Evolutionary conservation across 2,888 invertebrate genomes (phyloP), one percentile per base, ranked within the genome.

Genomic region (Margaritifera margaritifera): DNA sequence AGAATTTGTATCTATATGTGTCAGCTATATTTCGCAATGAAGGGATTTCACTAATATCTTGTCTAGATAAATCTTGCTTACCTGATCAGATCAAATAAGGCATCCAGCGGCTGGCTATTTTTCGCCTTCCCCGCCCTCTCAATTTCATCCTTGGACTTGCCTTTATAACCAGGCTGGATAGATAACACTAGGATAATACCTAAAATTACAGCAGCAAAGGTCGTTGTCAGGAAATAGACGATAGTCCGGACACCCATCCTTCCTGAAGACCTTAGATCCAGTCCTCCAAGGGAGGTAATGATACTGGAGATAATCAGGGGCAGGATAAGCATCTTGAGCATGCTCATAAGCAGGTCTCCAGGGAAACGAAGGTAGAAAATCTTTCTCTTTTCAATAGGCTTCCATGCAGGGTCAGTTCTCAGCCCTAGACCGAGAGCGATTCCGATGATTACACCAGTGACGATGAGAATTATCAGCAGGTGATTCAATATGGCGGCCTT

Each of bases 151-250:
- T 42, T 42, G 42, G 42, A 42, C 3, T 57, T 64, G 4, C 72
- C 72, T 25, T 62, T 53, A 25, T 68, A 50, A 2, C 92, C 98
- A 0, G 98, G 98, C 83, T 94, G 93, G 85, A 98, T 96, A 42
- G 94, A 92, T 68, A 95, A 92, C 74, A 98, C 98, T 78, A 99
- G 92, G 72, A 96, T 93, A 83, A 99, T 98, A 68, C 94, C 94
- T 6, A 97, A 91, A 81, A 97, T 92, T 74, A 98, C 98, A 18
- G 98, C 98, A 85, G 94, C 93, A 51, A 97, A 90, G 6, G 98
- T 98, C 25, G 98, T 98, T 65, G 94, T 92, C 91, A 96, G 93
- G 91, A 98, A 98, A 91, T 97, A 98, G 52, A 93, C 91, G 78
- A 98, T 94, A 24, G 97, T 95, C 62, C 96, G 93, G 60, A 92